Evolutionary conservation across 2,888 invertebrate genomes (phyloP).

Genomic region (Drosophila lacicola): DNA sequence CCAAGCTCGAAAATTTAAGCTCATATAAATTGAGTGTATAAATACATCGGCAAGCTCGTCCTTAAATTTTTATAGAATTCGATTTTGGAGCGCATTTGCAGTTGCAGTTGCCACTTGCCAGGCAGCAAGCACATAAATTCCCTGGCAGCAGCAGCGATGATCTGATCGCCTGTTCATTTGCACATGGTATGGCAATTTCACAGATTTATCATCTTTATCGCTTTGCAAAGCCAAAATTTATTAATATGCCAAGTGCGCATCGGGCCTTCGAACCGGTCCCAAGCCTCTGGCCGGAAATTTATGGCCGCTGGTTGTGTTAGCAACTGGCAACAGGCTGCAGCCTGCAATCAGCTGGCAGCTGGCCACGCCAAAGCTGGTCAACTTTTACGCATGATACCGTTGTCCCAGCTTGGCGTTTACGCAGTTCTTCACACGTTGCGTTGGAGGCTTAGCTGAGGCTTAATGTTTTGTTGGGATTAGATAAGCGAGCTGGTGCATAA

Average conservation of each 20-base stretch:
- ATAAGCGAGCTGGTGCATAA: slow-evolving; percentile 36
- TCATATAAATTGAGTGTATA: slow-evolving; percentile 13
- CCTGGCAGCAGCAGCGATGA: slow-evolving; percentile 26
- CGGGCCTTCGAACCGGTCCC: slow-evolving; percentile 56
- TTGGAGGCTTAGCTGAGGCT: slow-evolving; percentile 6
- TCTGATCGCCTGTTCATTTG: slow-evolving; percentile 66
- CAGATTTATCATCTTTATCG: slow-evolving; percentile 73
- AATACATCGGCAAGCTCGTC: slow-evolving; percentile 1
- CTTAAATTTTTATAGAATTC: slow-evolving; percentile 14
- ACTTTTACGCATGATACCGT: slow-evolving; percentile 70
- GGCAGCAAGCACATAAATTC: slow-evolving; percentile 64
- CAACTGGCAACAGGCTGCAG: slow-evolving; percentile 2
- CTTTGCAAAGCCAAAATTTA: slow-evolving; percentile 57
- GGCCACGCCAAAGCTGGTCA: slow-evolving; percentile 10
- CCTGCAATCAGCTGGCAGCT: slow-evolving; percentile 11
- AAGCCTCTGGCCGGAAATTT: slow-evolving; percentile 37
- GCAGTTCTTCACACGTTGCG: slow-evolving; percentile 27
- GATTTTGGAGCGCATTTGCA: slow-evolving; percentile 38
- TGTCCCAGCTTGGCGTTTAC: slow-evolving; percentile 54
- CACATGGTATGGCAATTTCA: slow-evolving; percentile 57
- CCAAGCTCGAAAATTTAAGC: no score
- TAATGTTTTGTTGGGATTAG: slow-evolving; percentile 28
- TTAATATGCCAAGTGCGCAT: slow-evolving; percentile 48
- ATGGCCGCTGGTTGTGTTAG: slow-evolving; percentile 23
- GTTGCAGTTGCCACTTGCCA: slow-evolving; percentile 58